A percentile compares a stretch with the other conserved stretches of the same genome.
These are phyloP conservation scores for Danaus melanippus DNA, from an alignment of 1,140 invertebrate genomes.

Conservation along the genomic window DNA sequence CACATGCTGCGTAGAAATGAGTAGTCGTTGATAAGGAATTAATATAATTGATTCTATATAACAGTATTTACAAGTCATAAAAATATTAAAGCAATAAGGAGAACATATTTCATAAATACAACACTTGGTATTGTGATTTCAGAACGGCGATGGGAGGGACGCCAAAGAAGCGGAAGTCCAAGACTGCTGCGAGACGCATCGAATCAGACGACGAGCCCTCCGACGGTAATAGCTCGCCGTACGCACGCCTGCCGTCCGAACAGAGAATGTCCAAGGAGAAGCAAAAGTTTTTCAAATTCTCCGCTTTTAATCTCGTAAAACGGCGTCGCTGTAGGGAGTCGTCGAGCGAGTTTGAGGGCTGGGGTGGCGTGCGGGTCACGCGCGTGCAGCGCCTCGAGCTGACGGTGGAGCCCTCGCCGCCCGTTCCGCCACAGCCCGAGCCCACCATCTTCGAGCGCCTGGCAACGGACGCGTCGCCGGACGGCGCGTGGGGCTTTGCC, in stretches of 20 bases:
- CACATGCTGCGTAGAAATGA: no score
- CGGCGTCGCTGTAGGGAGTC: slow-evolving; percentile 48
- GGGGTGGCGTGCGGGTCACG: slow-evolving; percentile 49
- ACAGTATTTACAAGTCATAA: no score
- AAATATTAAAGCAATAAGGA: no score
- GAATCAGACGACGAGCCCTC: slow-evolving; percentile 61
- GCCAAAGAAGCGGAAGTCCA: slow-evolving; percentile 51
- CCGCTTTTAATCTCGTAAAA: slow-evolving; percentile 77
- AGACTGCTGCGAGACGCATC: slow-evolving; percentile 38
- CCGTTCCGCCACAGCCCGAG: slow-evolving; percentile 23
- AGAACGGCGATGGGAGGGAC: slow-evolving; percentile 49
- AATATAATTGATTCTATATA: no score
- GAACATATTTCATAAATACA: no score
- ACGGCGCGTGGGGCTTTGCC: slow-evolving; percentile 84
- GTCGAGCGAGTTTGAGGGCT: slow-evolving; percentile 51
- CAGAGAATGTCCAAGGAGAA: slow-evolving; percentile 86
- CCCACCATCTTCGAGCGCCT: slow-evolving; percentile 70
- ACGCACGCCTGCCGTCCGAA: slow-evolving; percentile 75
- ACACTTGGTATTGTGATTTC: slow-evolving; percentile 10
- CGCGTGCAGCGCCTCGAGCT: slow-evolving; percentile 45
- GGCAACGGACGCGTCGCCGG: slow-evolving; percentile 60
- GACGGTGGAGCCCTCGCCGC: slow-evolving; percentile 27
- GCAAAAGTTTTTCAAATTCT: slow-evolving; percentile 87
- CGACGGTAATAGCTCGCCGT: slow-evolving; percentile 67
- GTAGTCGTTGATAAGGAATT: no score